phyloP scores from a whole-genome alignment of 2,888 invertebrate genomes.

The Eristalinus sepulchralis region DNA sequence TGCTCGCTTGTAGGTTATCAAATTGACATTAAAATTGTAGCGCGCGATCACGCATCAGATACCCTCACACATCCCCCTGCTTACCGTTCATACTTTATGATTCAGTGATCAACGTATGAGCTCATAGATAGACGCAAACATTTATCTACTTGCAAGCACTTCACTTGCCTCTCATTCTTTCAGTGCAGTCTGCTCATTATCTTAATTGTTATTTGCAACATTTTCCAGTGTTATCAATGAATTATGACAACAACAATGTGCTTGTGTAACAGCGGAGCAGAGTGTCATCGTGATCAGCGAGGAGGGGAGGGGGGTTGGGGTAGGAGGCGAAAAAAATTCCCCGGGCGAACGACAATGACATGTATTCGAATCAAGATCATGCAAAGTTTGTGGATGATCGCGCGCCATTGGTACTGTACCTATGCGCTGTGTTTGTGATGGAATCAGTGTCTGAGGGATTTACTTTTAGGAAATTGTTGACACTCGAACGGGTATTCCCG shows the following conservation, averaged over 20 bases:
- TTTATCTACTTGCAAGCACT: neutral
- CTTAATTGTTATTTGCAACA: conserved; percentile 59
- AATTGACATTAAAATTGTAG: conserved; percentile 15
- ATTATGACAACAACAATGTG: neutral
- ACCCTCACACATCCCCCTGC: neutral
- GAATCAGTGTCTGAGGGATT: neutral
- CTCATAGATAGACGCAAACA: neutral
- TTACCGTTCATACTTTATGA: conserved; percentile 10
- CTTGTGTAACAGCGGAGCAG: neutral
- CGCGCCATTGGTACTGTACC: neutral
- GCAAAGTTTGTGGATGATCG: conserved; percentile 15
- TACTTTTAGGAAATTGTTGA: neutral
- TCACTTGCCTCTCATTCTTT: neutral
- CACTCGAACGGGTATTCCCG: conserved; percentile 13
- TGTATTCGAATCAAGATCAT: conserved; percentile 29
- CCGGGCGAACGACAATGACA: conserved; percentile 13
- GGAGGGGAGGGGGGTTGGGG: neutral
- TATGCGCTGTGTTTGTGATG: neutral
- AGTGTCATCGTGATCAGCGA: neutral
- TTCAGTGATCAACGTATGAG: conserved; percentile 7
- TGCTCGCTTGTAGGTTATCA: conserved; percentile 3
- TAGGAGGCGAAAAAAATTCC: conserved; percentile 3
- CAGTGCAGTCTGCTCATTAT: conserved; percentile 38
- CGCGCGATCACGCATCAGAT: conserved; percentile 34
- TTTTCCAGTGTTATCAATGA: conserved; percentile 44